phyloP scores from a whole-genome alignment of 2,888 invertebrate genomes.

The Epirrita christyi region DNA sequence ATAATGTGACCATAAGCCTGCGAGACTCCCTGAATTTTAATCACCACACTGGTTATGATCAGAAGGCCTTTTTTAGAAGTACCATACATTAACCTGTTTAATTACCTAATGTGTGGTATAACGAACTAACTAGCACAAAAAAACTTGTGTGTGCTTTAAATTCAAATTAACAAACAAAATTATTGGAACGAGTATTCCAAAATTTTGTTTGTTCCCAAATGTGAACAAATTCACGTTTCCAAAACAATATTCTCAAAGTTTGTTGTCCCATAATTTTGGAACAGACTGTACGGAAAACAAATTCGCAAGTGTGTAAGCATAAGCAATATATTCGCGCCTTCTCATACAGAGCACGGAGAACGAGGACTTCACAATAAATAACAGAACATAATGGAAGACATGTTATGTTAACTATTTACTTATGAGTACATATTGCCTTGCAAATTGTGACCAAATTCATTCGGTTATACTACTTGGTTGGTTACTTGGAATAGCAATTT shows the following conservation, averaged over 20 bases:
- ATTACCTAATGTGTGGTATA: no score
- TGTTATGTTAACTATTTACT: not conserved
- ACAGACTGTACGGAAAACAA: conserved; percentile 30
- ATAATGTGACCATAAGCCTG: no score
- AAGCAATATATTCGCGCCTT: conserved; percentile 36
- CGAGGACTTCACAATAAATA: conserved; percentile 47
- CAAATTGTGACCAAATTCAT: not conserved
- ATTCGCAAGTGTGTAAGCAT: conserved; percentile 29
- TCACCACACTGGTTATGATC: no score
- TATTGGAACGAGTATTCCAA: conserved; percentile 2
- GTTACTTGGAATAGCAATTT: not conserved
- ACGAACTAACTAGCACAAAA: no score
- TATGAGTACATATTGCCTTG: not conserved
- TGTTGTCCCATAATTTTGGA: conserved; percentile 22
- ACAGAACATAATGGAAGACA: conserved; percentile 35
- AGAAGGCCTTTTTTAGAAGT: no score
- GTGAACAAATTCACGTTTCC: conserved; percentile 22
- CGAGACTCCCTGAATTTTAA: no score
- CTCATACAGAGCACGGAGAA: conserved; percentile 35
- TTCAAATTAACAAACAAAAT: not conserved
- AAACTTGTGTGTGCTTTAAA: no score
- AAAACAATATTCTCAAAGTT: conserved; percentile 23
- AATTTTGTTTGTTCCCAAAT: conserved; percentile 17
- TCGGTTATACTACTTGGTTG: no score
- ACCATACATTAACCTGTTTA: no score